phyloP scores from a whole-genome alignment of 2,888 invertebrate species.

The Coenonympha glycerion region DNA sequence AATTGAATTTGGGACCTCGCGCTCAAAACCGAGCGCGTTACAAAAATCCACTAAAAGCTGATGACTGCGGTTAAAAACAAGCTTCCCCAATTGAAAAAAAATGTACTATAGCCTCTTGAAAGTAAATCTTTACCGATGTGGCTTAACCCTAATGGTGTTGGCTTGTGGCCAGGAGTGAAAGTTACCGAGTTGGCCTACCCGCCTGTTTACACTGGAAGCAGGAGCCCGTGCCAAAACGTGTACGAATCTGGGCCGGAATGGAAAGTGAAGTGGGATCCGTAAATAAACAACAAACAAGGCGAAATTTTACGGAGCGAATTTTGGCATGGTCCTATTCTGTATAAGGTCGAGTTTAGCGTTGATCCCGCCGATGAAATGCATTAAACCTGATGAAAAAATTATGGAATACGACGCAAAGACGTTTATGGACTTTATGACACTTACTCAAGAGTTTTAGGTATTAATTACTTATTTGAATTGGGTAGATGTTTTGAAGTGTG shows the following conservation, averaged over 20 bases:
- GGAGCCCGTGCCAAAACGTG: conserved; percentile 49
- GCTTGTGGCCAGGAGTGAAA: conserved; percentile 67
- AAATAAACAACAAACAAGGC: conserved; percentile 53
- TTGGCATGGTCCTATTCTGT: background rate
- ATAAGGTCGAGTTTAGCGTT: background rate
- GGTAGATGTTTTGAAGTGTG: too few species aligned
- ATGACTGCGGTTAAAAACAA: too few species aligned
- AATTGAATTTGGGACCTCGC: too few species aligned
- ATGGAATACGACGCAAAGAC: too few species aligned
- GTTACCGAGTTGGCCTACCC: conserved; percentile 65
- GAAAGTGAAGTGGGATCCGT: conserved; percentile 51
- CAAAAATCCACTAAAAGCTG: too few species aligned
- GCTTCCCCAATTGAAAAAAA: too few species aligned
- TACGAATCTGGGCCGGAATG: conserved; percentile 42
- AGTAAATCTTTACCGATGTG: conserved; percentile 2
- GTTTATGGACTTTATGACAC: too few species aligned
- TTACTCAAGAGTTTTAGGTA: too few species aligned
- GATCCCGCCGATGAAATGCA: background rate
- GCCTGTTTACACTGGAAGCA: conserved; percentile 58
- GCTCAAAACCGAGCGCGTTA: too few species aligned
- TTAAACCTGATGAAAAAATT: background rate
- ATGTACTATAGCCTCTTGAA: background rate
- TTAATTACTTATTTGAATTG: too few species aligned
- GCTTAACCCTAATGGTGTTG: conserved; percentile 44
- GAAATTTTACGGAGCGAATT: conserved; percentile 43